These are phyloP conservation scores for Saccopteryx bilineata DNA, from an alignment of 2,113 vertebrate species.

Conservation along the genomic window DNA sequence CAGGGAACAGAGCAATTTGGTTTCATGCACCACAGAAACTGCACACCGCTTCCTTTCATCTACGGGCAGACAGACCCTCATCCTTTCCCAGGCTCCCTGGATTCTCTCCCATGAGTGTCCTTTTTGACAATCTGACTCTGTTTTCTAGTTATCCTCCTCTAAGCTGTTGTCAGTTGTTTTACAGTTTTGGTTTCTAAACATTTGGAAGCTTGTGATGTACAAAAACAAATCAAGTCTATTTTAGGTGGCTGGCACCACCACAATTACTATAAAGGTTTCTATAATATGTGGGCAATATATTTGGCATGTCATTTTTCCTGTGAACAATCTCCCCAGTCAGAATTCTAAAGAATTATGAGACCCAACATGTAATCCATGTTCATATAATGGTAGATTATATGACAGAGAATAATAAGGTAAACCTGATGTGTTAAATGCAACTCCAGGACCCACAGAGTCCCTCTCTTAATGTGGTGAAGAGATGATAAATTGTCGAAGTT, in stretches of 20 bases:
- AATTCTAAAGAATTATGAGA: neutral
- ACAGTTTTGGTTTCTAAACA: slow-evolving; percentile 67
- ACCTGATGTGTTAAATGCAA: too few relatives aligned
- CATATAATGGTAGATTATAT: neutral
- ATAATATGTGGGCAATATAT: neutral
- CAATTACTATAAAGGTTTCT: neutral
- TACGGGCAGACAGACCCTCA: too few relatives aligned
- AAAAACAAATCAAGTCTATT: slow-evolving; percentile 65
- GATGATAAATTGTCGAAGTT: neutral
- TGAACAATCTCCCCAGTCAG: neutral
- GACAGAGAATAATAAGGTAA: neutral
- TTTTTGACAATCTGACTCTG: slow-evolving; percentile 43
- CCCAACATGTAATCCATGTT: neutral
- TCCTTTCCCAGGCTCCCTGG: neutral
- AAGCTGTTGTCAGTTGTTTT: slow-evolving; percentile 68
- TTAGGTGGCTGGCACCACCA: slow-evolving; percentile 6
- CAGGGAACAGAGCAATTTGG: neutral
- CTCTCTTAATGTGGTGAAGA: neutral
- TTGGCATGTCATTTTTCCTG: neutral
- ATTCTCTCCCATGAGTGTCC: neutral
- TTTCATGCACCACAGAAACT: accelerated
- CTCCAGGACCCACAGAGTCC: neutral
- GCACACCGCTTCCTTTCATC: neutral
- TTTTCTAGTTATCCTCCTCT: slow-evolving; percentile 67
- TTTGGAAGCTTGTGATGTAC: slow-evolving; percentile 39